Conservation (phyloP, 2,797 vertebrate species). For the Pseudocheirus occidentalis region DNA sequence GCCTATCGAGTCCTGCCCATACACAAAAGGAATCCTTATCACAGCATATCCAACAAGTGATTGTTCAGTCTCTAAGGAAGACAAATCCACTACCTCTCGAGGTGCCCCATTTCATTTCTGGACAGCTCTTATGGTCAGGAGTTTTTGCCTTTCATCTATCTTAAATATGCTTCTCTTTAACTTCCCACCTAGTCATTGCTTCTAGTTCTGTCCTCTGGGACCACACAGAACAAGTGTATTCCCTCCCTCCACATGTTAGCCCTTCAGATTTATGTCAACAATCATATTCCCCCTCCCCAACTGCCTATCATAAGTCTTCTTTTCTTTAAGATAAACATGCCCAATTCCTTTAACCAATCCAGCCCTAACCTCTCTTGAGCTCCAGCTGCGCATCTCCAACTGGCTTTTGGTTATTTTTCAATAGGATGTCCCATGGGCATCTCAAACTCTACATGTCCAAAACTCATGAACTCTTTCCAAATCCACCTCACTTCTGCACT, state of each 20-base stretch:
- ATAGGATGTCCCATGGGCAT: neutral
- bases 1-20: neutral
- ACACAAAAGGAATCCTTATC: neutral
- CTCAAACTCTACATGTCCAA: neutral
- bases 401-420: neutral
- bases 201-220: neutral
- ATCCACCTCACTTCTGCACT: neutral
- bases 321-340: neutral
- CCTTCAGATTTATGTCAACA: neutral
- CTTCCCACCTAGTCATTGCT: neutral
- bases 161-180: neutral
- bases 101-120: neutral
- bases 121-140: neutral
- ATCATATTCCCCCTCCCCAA: neutral
- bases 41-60: neutral
- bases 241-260: neutral
- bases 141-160: neutral
- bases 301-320: neutral
- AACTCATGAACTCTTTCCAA: neutral
- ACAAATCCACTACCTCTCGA: neutral
- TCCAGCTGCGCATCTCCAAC: neutral
- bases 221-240: neutral
- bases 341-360: neutral
- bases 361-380: neutral
- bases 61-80: neutral